Conservation (phyloP, 2,797 vertebrate genomes). For the Fringilla coelebs region DNA sequence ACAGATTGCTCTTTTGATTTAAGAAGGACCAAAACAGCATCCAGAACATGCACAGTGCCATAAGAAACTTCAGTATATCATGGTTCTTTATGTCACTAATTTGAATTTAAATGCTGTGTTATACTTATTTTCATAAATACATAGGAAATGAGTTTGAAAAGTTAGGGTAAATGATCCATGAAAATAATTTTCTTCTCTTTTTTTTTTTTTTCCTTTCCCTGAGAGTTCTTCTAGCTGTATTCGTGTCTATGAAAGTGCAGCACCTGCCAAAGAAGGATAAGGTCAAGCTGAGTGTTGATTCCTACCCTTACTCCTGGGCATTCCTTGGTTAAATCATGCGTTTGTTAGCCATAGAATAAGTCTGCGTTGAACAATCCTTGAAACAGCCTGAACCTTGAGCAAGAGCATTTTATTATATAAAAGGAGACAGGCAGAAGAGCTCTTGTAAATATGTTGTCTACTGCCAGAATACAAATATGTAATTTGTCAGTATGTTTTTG, state of each 20-base stretch:
- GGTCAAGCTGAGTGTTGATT: background rate
- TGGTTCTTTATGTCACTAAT: background rate
- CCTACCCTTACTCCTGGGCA: background rate
- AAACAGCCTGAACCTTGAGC: background rate
- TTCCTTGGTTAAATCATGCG: background rate
- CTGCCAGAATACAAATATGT: background rate
- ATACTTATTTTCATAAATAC: background rate
- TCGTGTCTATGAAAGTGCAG: background rate
- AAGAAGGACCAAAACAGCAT: background rate
- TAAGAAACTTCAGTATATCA: background rate
- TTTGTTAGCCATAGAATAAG: background rate
- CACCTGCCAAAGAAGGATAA: background rate
- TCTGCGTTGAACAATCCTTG: background rate
- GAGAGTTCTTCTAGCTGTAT: background rate
- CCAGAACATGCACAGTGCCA: background rate
- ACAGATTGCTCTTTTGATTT: background rate
- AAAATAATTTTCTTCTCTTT: background rate
- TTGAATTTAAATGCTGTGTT: background rate
- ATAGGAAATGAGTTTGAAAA: background rate
- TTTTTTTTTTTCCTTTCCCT: background rate
- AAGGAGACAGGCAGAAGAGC: conserved; percentile 3
- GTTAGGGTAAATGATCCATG: background rate
- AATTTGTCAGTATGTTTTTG: conserved; percentile 19
- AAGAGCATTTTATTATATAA: background rate
- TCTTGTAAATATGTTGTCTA: background rate